Evolutionary conservation across 2,888 invertebrate species (phyloP).

Genomic region (Auanema sp.): DNA sequence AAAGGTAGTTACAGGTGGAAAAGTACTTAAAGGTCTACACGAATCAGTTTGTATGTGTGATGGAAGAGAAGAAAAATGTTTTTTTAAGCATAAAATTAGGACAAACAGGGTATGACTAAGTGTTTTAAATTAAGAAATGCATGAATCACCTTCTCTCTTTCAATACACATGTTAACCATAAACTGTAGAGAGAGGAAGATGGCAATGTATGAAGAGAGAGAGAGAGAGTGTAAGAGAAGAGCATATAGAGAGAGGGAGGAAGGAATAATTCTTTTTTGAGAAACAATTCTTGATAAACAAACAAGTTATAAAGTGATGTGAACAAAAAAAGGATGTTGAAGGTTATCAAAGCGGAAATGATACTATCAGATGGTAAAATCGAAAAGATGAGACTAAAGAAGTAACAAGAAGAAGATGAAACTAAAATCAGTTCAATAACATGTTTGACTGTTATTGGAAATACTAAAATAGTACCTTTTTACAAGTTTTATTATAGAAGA

Average conservation of each 20-base stretch:
- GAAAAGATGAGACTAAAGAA: too few species aligned
- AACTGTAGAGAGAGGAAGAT: constrained; percentile 1
- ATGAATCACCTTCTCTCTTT: too few species aligned
- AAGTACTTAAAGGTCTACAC: background rate
- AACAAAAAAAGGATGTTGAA: too few species aligned
- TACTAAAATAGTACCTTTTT: constrained; percentile 3
- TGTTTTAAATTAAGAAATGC: too few species aligned
- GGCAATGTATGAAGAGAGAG: background rate
- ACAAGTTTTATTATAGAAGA: background rate
- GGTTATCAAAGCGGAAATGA: too few species aligned
- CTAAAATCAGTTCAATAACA: background rate
- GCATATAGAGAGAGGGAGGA: too few species aligned
- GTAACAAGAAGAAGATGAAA: background rate
- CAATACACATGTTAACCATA: background rate
- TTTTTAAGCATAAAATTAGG: constrained; percentile 2
- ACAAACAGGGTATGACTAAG: background rate
- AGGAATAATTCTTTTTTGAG: background rate
- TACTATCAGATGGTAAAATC: too few species aligned
- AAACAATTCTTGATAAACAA: too few species aligned
- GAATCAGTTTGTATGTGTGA: background rate
- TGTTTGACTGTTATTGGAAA: background rate
- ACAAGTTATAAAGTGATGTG: too few species aligned
- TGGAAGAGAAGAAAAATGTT: background rate
- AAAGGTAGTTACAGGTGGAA: background rate
- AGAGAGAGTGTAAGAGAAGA: too few species aligned